Evolutionary conservation across 2,797 vertebrate genomes (phyloP), one percentile per base, ranked within the genome.

Genomic region (Amblyraja radiata): DNA sequence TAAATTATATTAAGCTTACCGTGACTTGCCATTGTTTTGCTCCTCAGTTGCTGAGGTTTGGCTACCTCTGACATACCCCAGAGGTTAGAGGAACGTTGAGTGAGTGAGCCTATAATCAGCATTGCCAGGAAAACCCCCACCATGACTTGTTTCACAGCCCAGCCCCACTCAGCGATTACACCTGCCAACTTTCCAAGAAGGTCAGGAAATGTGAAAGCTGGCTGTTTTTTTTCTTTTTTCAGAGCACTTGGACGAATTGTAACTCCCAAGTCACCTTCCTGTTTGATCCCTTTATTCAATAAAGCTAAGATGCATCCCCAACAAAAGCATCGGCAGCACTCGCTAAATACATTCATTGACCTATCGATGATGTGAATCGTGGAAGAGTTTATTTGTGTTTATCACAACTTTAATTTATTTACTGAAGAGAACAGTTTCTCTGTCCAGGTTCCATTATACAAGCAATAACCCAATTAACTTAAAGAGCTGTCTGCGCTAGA

Each of bases 401-500:
- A 86, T 65, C 83, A 65, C 83, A 86, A 80, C 39, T 25, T 65
- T 86, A 65, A 86, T 86, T n/a, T 7, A 86, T 13, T 86, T 32
- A 61, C 81, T 65, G 28, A 28, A 86, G 28, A 86, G 58, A 65
- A n/a, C 58, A 86, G 28, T 86, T 86, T 86, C 83, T 65, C 58
- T 63, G 83, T 86, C 61, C 58, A 86, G 83, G 6, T 16, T 28
- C 61, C 46, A 84, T 83, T 83, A 83, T 25, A 58, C 54, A 84
- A 84, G 81, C 81, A 65, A 25, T 25, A 86, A 65, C 54, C 61
- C 83, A 86, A 86, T 86, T 86, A 86, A 32, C 28, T 63, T 58
- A 63, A 63, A 86, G 83, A 86, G 61, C 83, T 32, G 54, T 54
- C 83, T 86, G 54, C n/a, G 13, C 25, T n/a, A 65, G 83, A 58